Evolutionary conservation across 1,140 invertebrate species (phyloP).

Genomic region (Halesus radiatus): DNA sequence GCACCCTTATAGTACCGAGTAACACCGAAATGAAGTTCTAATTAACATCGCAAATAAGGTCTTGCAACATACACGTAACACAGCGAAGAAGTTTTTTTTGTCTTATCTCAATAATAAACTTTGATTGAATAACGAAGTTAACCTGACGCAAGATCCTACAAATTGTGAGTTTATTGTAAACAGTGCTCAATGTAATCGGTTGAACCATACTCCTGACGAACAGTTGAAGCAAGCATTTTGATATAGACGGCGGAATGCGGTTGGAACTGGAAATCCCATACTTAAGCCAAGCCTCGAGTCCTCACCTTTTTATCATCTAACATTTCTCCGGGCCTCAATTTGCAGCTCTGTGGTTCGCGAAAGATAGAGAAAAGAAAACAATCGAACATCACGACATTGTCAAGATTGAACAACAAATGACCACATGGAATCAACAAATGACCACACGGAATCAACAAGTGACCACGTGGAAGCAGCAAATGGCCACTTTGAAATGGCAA

Average conservation of each 20-base stretch:
- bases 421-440: neutral
- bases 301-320: slow-evolving; percentile 95
- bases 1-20: too few relatives aligned
- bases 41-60: too few relatives aligned
- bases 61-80: too few relatives aligned
- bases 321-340: slow-evolving; percentile 93
- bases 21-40: too few relatives aligned
- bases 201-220: slow-evolving; percentile 10
- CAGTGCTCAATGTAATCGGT: slow-evolving; percentile 29
- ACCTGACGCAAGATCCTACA: too few relatives aligned
- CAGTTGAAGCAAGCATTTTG: slow-evolving; percentile 37
- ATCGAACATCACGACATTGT: slow-evolving; percentile 33
- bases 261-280: neutral
- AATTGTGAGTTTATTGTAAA: too few relatives aligned
- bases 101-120: too few relatives aligned
- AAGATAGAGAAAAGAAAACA: slow-evolving; percentile 53
- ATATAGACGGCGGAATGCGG: slow-evolving; percentile 7
- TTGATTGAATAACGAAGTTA: too few relatives aligned
- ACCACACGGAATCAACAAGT: neutral
- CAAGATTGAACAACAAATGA: neutral
- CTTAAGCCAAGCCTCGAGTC: slow-evolving; percentile 25
- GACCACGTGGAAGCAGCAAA: too few relatives aligned
- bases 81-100: too few relatives aligned
- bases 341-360: slow-evolving; percentile 65
- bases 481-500: too few relatives aligned